Evolutionary conservation across 2,797 vertebrate species (phyloP).

Genomic region (Labeo calbasu): DNA sequence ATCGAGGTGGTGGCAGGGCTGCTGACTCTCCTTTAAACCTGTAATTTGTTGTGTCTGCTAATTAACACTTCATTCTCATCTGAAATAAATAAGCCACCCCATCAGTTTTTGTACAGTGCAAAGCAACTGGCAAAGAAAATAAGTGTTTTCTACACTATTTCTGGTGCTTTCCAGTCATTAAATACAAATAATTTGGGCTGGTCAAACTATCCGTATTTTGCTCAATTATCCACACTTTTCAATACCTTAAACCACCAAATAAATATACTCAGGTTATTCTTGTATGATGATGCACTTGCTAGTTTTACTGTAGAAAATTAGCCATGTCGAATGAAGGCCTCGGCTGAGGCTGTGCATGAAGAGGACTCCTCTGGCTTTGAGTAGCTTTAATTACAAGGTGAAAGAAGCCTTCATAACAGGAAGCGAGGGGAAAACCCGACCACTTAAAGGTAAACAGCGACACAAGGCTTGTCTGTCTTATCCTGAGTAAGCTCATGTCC

Average conservation of each 20-base stretch:
- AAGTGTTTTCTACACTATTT: not conserved
- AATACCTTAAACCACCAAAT: not conserved
- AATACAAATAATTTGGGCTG: not conserved
- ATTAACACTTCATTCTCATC: slow-evolving; percentile 44
- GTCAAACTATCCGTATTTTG: not conserved
- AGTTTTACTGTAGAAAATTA: not conserved
- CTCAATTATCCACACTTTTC: not conserved
- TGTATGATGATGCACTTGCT: not conserved
- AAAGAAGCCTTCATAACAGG: slow-evolving; percentile 60
- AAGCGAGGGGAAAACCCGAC: slow-evolving; percentile 51
- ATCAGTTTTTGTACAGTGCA: too few species aligned
- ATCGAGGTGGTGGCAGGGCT: not conserved
- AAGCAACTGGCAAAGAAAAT: not conserved
- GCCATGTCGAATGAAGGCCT: not conserved
- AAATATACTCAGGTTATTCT: not conserved
- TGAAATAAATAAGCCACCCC: slow-evolving; percentile 14
- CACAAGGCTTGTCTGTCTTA: slow-evolving; percentile 41
- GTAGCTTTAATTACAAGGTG: slow-evolving; percentile 70
- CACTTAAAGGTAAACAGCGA: slow-evolving; percentile 43
- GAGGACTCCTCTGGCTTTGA: slow-evolving; percentile 45
- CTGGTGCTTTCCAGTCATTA: not conserved
- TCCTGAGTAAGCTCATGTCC: not conserved
- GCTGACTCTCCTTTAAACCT: slow-evolving; percentile 24
- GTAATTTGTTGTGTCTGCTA: slow-evolving; percentile 29
- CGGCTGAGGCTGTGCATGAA: slow-evolving; percentile 17